Base-by-base conservation (phyloP, 2,797 vertebrate genomes). In the Anomalospiza imberbis region DNA sequence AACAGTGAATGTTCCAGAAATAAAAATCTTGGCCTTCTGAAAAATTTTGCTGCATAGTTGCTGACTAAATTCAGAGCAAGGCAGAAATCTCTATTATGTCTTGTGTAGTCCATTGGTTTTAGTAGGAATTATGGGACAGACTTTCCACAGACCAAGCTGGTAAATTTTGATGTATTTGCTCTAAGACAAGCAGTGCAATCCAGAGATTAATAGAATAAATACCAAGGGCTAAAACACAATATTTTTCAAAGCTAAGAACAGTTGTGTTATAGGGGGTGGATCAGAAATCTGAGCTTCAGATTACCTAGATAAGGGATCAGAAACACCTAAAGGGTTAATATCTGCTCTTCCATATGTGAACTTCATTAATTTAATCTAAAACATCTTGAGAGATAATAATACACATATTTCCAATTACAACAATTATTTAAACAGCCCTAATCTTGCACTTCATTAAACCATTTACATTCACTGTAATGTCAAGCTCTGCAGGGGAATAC, bases 371-470 rank as follows among this genome's bases (percentile, higher is more conserved):
- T 90, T 90, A 94, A 93, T 94, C 85, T 85, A 80, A 94, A 93
- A 42, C 85, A 77, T 90, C 77, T 96, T 94, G 91, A 96, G 82
- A 95, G 57, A 91, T 94, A 96, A 95, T 96, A 96, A 94, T 90
- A 94, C 83, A 74, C 88, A 77, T 94, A 94, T 95, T 96, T 95
- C 76, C 88, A 96, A 93, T 95, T 96, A 96, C 91, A 91, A 91
- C 90, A 94, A 95, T 94, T 96, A 94, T 94, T 96, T 95, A 91
- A 97, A 95, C 89, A 95, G 77, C 91, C 50, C 77, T 95, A 94
- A 96, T 96, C 90, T 96, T 90, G 72, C 91, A 96, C 93, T 96
- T 95, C 88, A 96, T 66, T 68, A 94, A 96, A 75, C 67, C 77
- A 82, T 94, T 96, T 95, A 72, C 65, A 92, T 95, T 85, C 83